Evolutionary conservation across 2,113 vertebrate species (phyloP).

Genomic region (Vireo altiloquus): DNA sequence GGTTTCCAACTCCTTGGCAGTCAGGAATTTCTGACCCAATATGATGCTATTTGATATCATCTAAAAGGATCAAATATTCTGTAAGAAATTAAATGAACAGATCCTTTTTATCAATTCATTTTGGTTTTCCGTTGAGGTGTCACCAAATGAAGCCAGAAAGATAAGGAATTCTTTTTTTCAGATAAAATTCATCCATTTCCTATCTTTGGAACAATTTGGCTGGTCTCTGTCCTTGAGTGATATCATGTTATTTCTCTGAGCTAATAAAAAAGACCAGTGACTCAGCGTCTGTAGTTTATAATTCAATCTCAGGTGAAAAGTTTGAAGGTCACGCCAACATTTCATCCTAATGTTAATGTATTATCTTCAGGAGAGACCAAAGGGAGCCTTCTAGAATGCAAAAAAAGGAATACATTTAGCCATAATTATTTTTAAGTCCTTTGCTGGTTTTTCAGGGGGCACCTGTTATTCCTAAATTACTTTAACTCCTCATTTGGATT

Average conservation of each 20-base stretch:
- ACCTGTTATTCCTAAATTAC: background rate
- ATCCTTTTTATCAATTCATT: background rate
- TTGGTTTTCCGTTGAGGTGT: background rate
- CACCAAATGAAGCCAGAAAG: background rate
- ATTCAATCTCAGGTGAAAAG: background rate
- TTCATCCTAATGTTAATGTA: background rate
- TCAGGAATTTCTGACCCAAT: background rate
- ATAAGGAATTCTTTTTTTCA: background rate
- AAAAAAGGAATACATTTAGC: background rate
- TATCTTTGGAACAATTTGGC: background rate
- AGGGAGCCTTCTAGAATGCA: background rate
- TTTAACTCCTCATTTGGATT: background rate
- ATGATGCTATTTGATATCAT: background rate
- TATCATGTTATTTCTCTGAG: background rate
- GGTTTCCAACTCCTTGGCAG: background rate
- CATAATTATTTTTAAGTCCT: background rate
- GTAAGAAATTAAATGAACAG: background rate
- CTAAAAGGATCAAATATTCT: background rate
- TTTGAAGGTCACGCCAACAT: background rate
- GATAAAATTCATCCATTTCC: background rate
- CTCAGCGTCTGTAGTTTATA: background rate
- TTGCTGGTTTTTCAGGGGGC: background rate
- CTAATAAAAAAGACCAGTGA: background rate
- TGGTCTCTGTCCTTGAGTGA: background rate
- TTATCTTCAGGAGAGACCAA: conserved; percentile 7